Evolutionary conservation across 2,113 vertebrate genomes (phyloP).

Genomic region (Ramphastos sulfuratus): DNA sequence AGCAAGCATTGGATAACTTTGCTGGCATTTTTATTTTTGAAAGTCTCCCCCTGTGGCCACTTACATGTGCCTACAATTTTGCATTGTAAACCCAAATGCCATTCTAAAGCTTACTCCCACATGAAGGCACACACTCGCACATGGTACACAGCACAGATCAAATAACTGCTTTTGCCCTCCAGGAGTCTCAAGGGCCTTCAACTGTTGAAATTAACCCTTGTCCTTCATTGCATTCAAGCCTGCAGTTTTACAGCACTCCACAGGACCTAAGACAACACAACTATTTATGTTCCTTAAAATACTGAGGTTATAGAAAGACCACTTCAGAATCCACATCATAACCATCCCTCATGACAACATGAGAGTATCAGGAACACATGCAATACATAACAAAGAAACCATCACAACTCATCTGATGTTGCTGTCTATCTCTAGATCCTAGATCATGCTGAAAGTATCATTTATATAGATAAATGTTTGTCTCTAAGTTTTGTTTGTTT

Average conservation of each 20-base stretch:
- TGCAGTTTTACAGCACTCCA: background rate
- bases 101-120: background rate
- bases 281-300: background rate
- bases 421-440: background rate
- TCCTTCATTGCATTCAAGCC: background rate
- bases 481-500: conserved; percentile 20
- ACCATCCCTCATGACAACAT: background rate
- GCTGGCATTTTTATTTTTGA: conserved; percentile 29
- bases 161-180: background rate
- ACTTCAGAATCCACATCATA: conserved; percentile 4
- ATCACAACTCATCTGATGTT: background rate
- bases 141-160: background rate
- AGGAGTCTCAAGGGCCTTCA: background rate
- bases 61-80: background rate
- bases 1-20: background rate
- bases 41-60: background rate
- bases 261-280: background rate
- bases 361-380: background rate
- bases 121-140: background rate
- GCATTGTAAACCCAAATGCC: conserved; percentile 2
- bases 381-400: conserved; percentile 7
- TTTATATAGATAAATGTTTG: background rate
- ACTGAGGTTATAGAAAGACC: background rate
- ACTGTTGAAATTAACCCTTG: background rate
- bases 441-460: background rate